phyloP scores from a whole-genome alignment of 1,140 invertebrate species.

The Chrysoperla carnea region DNA sequence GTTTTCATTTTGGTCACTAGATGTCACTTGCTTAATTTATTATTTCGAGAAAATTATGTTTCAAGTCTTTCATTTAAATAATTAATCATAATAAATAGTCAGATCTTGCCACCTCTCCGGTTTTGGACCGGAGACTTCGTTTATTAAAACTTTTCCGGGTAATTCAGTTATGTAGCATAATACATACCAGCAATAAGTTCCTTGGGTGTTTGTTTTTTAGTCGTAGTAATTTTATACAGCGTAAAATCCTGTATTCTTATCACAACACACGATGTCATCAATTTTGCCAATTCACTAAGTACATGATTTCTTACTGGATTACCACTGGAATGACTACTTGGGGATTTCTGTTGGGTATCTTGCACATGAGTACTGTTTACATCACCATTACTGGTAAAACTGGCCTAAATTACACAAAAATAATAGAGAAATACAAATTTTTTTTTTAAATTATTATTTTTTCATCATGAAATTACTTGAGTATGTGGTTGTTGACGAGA shows the following conservation, averaged over 20 bases:
- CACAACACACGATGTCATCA: conserved; percentile 85
- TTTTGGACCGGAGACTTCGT: no score
- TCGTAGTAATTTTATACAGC: conserved; percentile 65
- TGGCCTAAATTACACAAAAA: not conserved
- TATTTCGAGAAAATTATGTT: no score
- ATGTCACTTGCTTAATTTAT: no score
- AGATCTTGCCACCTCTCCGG: no score
- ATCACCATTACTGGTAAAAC: not conserved
- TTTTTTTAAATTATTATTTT: no score
- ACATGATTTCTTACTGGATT: conserved; percentile 47
- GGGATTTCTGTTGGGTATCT: conserved; percentile 17
- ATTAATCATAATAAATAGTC: no score
- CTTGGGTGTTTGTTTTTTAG: conserved; percentile 46
- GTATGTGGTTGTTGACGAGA: conserved; percentile 23
- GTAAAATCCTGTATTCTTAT: conserved; percentile 79
- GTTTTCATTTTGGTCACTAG: no score
- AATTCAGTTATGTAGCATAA: no score
- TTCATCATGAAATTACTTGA: conserved; percentile 1
- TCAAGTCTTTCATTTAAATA: no score
- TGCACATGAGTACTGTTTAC: conserved; percentile 9
- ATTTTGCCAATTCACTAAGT: conserved; percentile 56
- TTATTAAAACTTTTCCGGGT: no score
- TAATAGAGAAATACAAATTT: not conserved
- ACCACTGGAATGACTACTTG: conserved; percentile 9
- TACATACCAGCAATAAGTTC: conserved; percentile 62